These are phyloP conservation scores for Capromys pilorides DNA, from an alignment of 2,797 vertebrate genomes.

Conservation along the genomic window DNA sequence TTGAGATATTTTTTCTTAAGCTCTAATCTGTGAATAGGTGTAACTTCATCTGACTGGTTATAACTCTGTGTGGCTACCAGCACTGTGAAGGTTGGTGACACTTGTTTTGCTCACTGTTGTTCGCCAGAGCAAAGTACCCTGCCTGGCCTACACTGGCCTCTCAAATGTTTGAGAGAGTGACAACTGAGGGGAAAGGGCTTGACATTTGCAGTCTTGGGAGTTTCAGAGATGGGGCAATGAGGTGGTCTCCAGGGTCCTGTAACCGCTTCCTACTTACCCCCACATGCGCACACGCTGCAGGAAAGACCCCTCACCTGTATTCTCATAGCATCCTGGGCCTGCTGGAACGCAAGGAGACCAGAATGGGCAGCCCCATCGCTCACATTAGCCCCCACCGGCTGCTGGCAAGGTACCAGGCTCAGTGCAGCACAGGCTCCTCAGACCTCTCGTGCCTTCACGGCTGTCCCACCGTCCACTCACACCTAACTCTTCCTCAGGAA, in stretches of 20 bases:
- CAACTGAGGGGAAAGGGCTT: not conserved
- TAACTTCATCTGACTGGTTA: not conserved
- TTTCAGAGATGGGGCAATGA: not conserved
- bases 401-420: conserved; percentile 86
- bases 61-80: not conserved
- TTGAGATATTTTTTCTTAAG: conserved; percentile 11
- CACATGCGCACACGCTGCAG: conserved; percentile 80
- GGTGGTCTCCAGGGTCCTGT: not conserved
- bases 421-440: rapidly evolving
- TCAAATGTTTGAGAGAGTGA: not conserved
- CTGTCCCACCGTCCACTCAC: not conserved
- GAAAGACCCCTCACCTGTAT: conserved; percentile 93
- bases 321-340: conserved; percentile 92
- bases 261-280: conserved; percentile 44
- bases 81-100: not conserved
- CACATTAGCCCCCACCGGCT: conserved; percentile 91
- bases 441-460: not conserved
- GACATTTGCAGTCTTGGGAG: not conserved
- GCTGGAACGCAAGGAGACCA: conserved; percentile 89
- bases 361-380: conserved; percentile 88
- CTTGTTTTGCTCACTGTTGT: not conserved
- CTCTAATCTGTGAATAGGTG: not conserved
- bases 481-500: conserved; percentile 85
- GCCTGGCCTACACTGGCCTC: not conserved
- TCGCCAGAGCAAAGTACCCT: not conserved